A percentile compares a stretch with the other conserved stretches of the same genome.
Evolutionary conservation across 2,797 vertebrate genomes (phyloP).

Genomic region (Mus spretus): DNA sequence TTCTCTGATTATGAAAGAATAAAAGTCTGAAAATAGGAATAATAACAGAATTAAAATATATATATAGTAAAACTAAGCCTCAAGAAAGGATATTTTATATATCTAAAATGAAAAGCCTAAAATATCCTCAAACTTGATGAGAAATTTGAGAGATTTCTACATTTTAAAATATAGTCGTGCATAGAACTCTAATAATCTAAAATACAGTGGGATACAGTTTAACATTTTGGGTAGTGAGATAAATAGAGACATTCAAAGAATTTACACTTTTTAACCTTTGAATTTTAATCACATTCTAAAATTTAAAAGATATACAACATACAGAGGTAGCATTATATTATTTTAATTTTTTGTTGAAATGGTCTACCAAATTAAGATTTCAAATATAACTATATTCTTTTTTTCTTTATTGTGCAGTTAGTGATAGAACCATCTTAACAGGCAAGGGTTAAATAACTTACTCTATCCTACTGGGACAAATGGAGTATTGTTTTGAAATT

Average conservation of each 20-base stretch:
- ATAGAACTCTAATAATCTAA: neutral
- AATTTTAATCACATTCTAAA: neutral
- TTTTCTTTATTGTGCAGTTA: neutral
- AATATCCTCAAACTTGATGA: neutral
- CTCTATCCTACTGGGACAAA: neutral
- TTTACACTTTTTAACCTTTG: neutral
- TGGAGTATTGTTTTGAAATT: neutral
- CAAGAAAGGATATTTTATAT: neutral
- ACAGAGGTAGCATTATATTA: neutral
- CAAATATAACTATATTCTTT: neutral
- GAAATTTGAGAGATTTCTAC: neutral
- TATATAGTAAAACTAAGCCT: neutral
- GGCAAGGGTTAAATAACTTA: neutral
- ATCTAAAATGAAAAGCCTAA: neutral
- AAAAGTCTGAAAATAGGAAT: neutral
- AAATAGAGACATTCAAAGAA: neutral
- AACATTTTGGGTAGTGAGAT: neutral
- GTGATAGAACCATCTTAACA: neutral
- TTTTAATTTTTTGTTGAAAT: neutral
- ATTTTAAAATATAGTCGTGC: neutral
- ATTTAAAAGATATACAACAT: neutral
- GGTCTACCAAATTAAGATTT: neutral
- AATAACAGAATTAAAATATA: neutral
- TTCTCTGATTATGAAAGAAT: neutral
- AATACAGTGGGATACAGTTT: neutral